phyloP scores from a whole-genome alignment of 2,888 invertebrate genomes.

The Drosophila nr. medialis region DNA sequence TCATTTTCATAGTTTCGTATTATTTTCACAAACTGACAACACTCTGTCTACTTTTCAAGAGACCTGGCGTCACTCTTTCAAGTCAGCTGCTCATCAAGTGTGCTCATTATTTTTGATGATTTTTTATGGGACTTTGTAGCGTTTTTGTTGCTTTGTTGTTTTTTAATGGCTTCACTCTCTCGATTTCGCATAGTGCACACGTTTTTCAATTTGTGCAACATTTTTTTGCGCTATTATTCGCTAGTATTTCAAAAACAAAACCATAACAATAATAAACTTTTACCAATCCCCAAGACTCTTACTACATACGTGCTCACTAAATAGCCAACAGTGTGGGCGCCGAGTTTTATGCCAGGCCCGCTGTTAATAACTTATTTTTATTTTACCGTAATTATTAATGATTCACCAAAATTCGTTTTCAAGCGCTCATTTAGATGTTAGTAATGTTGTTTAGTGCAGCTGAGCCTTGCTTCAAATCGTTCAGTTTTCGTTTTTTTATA shows the following conservation, averaged over 20 bases:
- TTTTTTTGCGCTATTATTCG: constrained; percentile 12
- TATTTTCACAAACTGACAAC: constrained; percentile 2
- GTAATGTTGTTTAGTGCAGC: not conserved
- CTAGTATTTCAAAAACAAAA: not conserved
- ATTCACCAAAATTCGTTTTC: constrained; percentile 1
- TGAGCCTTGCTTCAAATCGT: not conserved
- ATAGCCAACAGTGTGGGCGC: constrained; percentile 24
- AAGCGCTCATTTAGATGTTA: not conserved
- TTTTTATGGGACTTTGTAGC: constrained; percentile 20
- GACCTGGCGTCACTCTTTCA: constrained; percentile 5
- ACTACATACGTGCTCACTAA: constrained; percentile 18
- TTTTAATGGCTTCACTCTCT: constrained; percentile 23
- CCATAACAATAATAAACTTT: constrained; percentile 32
- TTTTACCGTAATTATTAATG: not conserved
- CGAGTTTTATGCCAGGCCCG: not conserved
- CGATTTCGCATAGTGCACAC: constrained; percentile 38
- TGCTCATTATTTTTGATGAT: constrained; percentile 49
- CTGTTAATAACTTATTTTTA: constrained; percentile 1
- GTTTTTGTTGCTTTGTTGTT: constrained; percentile 2
- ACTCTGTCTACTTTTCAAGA: constrained; percentile 12
- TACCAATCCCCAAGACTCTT: constrained; percentile 34
- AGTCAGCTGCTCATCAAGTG: constrained; percentile 4
- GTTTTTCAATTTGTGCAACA: constrained; percentile 45
- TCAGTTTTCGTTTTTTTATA: not conserved
- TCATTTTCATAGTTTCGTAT: constrained; percentile 25